These are phyloP conservation scores for Boloria euphrosyne DNA, from an alignment of 2,888 invertebrate species.

Conservation along the genomic window DNA sequence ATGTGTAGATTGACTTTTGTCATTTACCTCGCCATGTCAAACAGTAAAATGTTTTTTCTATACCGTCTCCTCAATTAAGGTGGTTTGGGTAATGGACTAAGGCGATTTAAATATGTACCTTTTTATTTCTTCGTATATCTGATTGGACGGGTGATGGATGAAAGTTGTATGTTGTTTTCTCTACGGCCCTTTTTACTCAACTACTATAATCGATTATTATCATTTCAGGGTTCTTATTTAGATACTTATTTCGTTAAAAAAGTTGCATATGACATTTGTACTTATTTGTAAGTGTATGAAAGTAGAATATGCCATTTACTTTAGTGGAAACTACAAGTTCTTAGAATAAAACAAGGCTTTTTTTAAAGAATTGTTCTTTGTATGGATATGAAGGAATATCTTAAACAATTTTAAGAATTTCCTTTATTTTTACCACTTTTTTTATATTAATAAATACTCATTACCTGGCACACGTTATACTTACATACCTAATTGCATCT, in stretches of 20 bases:
- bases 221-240: conserved; percentile 17
- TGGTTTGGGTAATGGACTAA: conserved; percentile 73
- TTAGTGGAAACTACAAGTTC: too few species aligned
- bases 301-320: too few species aligned
- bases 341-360: neutral
- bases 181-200: conserved; percentile 30
- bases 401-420: too few species aligned
- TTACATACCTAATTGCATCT: neutral
- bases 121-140: conserved; percentile 61
- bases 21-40: conserved; percentile 80
- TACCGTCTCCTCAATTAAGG: conserved; percentile 73
- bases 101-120: conserved; percentile 67
- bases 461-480: conserved; percentile 8
- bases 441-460: neutral
- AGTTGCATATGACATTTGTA: too few species aligned
- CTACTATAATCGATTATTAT: conserved; percentile 34
- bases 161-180: conserved; percentile 60
- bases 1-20: conserved; percentile 82
- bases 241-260: neutral
- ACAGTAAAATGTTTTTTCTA: conserved; percentile 79
- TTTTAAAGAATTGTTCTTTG: neutral
- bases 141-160: conserved; percentile 76
- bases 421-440: neutral
- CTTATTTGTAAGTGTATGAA: too few species aligned
- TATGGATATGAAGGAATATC: neutral